These are phyloP conservation scores for Danionella dracula DNA, from an alignment of 2,797 vertebrate genomes.

Conservation along the genomic window DNA sequence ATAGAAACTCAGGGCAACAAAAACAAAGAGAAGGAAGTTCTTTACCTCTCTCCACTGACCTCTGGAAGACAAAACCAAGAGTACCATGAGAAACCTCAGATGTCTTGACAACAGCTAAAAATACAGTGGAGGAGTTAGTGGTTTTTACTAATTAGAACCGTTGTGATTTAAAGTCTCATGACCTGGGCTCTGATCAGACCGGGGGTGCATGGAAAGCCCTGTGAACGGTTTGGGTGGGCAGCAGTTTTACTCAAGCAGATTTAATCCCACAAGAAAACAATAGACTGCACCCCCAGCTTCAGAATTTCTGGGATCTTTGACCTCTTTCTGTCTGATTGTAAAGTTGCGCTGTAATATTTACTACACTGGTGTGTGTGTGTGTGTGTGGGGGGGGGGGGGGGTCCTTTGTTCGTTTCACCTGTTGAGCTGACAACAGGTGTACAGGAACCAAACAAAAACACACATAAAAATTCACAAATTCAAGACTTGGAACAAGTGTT, in stretches of 20 bases:
- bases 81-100: background rate
- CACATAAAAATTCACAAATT: no score
- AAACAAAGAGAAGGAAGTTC: constrained; percentile 58
- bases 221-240: constrained; percentile 70
- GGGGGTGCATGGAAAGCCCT: constrained; percentile 50
- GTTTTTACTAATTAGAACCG: constrained; percentile 35
- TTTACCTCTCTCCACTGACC: constrained; percentile 46
- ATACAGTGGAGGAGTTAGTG: constrained; percentile 15
- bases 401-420: constrained; percentile 62
- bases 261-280: constrained; percentile 69
- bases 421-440: constrained; percentile 46
- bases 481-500: no score
- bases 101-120: constrained; percentile 1
- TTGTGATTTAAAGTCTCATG: constrained; percentile 44
- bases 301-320: constrained; percentile 31
- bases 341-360: constrained; percentile 18
- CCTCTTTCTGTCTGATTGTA: background rate
- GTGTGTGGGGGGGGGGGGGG: no score
- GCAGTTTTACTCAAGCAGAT: constrained; percentile 55
- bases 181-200: constrained; percentile 60
- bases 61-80: background rate
- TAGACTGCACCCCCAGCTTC: constrained; percentile 46
- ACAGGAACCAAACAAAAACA: background rate
- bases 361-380: constrained; percentile 46
- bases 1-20: constrained; percentile 45